These are phyloP conservation scores for Tupaia chinensis DNA, from an alignment of 2,113 vertebrate species.

Conservation along the genomic window DNA sequence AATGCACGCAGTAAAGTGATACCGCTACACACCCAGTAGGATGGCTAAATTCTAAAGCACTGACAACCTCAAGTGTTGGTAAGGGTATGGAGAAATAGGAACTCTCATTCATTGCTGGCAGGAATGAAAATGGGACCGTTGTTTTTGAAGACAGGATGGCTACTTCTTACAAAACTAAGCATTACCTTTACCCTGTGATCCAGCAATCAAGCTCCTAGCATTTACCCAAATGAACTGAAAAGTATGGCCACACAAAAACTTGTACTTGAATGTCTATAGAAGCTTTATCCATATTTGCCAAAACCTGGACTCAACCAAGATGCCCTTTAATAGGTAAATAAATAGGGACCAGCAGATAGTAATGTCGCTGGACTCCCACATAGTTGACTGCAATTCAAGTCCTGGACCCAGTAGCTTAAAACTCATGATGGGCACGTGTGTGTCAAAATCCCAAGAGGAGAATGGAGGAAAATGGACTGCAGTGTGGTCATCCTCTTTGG, in stretches of 20 bases:
- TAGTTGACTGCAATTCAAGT: no score
- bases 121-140: neutral
- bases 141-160: neutral
- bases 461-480: no score
- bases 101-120: neutral
- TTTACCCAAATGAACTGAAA: neutral
- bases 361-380: no score
- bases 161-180: neutral
- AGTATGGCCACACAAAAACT: neutral
- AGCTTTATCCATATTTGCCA: neutral
- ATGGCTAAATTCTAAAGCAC: neutral
- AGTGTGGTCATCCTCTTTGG: no score
- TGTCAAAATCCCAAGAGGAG: no score
- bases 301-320: neutral
- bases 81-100: neutral
- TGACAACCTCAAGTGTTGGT: neutral
- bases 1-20: neutral
- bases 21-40: neutral
- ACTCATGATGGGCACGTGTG: no score
- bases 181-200: neutral
- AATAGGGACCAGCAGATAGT: neutral
- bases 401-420: no score
- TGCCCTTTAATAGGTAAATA: neutral
- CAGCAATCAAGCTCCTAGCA: neutral
- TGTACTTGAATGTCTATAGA: neutral